Evolutionary conservation across 1,140 invertebrate species (phyloP).

Genomic region (Drosophila arizonae): DNA sequence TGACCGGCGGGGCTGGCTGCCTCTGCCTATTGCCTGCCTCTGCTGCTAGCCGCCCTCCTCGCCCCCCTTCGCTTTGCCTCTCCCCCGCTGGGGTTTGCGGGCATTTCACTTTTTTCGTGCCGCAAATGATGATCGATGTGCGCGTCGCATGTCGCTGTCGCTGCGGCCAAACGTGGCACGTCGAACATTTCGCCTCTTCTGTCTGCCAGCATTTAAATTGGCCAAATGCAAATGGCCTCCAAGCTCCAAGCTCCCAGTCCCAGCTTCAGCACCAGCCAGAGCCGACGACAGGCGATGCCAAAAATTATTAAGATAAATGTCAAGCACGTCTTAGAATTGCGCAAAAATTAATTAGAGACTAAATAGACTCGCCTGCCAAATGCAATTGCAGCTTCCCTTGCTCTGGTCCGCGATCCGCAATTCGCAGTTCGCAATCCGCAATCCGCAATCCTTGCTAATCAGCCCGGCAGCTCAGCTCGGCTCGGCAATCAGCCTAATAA

Average conservation of each 20-base stretch:
- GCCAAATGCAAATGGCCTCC: conserved; percentile 61
- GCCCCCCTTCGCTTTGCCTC: neutral
- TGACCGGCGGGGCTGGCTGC: conserved; percentile 49
- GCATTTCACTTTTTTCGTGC: conserved; percentile 77
- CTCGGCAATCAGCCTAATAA: conserved; percentile 55
- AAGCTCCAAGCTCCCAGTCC: no score
- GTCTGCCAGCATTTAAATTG: conserved; percentile 60
- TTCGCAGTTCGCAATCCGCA: conserved; percentile 12
- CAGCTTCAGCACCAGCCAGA: neutral
- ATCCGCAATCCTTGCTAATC: conserved; percentile 59
- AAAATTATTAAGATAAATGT: conserved; percentile 76
- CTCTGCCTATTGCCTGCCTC: neutral
- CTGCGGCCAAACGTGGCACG: conserved; percentile 18
- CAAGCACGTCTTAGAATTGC: conserved; percentile 39
- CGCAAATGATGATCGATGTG: conserved; percentile 79
- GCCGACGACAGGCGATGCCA: conserved; percentile 55
- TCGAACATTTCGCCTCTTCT: conserved; percentile 33
- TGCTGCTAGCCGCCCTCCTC: neutral
- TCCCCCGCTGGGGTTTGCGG: conserved; percentile 32
- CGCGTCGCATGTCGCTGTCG: conserved; percentile 68
- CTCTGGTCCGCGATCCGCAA: no score
- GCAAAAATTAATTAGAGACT: conserved; percentile 66
- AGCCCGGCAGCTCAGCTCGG: conserved; percentile 40
- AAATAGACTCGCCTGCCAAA: conserved; percentile 54
- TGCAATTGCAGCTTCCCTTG: neutral